A percentile compares a stretch with the other conserved stretches of the same genome.
These are phyloP conservation scores for Nineta flava DNA, from an alignment of 2,888 invertebrate genomes.

Conservation along the genomic window DNA sequence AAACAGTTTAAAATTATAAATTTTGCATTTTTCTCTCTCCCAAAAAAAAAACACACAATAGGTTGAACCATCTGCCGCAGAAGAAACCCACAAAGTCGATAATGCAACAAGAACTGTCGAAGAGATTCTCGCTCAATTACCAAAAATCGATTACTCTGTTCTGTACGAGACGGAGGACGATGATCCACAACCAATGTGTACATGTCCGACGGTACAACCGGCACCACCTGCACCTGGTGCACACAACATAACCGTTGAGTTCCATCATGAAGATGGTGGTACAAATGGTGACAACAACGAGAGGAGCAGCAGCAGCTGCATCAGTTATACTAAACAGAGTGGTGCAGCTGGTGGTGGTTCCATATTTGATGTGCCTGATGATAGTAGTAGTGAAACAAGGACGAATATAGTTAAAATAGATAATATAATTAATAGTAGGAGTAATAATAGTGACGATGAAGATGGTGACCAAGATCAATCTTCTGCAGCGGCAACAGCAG, in stretches of 20 bases:
- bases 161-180: slow-evolving; percentile 15
- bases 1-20: too few species aligned
- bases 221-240: slow-evolving; percentile 13
- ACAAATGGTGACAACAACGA: background rate
- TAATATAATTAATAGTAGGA: background rate
- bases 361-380: slow-evolving; percentile 8
- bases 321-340: too few species aligned
- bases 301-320: too few species aligned
- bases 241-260: slow-evolving; percentile 6
- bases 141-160: slow-evolving; percentile 39
- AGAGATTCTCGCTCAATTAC: slow-evolving; percentile 46
- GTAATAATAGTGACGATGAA: too few species aligned
- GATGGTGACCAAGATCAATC: background rate
- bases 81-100: slow-evolving; percentile 12
- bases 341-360: background rate
- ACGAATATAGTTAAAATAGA: background rate
- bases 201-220: slow-evolving; percentile 20
- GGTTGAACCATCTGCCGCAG: slow-evolving; percentile 7
- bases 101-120: slow-evolving; percentile 26
- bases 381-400: background rate
- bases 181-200: slow-evolving; percentile 20
- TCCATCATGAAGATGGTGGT: background rate
- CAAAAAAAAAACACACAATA: slow-evolving; percentile 12
- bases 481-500: too few species aligned
- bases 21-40: too few species aligned